Evolutionary conservation across 1,140 invertebrate species (phyloP).

Genomic region (Aleiodes sp.): DNA sequence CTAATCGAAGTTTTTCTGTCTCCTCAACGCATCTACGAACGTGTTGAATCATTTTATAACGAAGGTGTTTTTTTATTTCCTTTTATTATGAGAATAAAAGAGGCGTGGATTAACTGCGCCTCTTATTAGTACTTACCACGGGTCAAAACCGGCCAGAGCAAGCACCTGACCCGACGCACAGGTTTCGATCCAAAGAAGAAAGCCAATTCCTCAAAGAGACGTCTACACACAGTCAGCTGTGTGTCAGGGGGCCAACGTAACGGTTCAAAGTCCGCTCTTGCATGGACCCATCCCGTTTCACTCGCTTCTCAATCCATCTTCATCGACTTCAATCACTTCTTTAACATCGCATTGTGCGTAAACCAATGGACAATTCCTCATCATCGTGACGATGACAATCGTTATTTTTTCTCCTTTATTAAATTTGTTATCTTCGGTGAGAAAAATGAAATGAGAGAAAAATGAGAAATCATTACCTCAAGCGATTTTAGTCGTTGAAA

Average conservation of each 20-base stretch:
- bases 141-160: not conserved
- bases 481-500: not conserved
- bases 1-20: no score
- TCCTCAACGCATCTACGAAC: not conserved
- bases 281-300: slow-evolving; percentile 21
- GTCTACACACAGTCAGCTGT: slow-evolving; percentile 52
- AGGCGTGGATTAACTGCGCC: not conserved
- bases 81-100: not conserved
- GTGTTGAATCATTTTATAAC: not conserved
- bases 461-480: no score
- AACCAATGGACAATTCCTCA: not conserved
- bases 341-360: not conserved
- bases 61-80: not conserved
- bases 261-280: slow-evolving; percentile 44
- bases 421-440: no score
- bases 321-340: slow-evolving; percentile 26
- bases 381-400: not conserved
- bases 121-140: not conserved
- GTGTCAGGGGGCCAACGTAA: slow-evolving; percentile 62
- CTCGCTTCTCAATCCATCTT: slow-evolving; percentile 21
- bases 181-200: slow-evolving; percentile 12
- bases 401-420: no score
- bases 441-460: no score
- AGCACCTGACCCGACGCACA: slow-evolving; percentile 11
- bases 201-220: slow-evolving; percentile 17